Percentiles rank a stretch among this genome's conserved stretches.
Conservation (phyloP, 1,140 invertebrate genomes). For the Drosophila obscura region DNA sequence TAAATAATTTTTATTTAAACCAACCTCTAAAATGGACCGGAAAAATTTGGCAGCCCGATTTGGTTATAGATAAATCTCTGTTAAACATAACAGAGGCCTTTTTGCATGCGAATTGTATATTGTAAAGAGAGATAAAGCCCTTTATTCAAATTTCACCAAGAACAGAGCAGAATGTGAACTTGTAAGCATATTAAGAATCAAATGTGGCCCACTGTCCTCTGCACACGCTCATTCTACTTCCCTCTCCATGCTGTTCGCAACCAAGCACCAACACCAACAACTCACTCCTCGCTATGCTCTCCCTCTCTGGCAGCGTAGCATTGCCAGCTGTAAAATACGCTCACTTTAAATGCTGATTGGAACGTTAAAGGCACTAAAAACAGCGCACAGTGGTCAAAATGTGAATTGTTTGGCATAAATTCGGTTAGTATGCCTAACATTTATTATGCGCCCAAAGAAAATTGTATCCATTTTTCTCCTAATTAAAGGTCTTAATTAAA, state of each 20-base stretch:
- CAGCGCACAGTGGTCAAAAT: background rate
- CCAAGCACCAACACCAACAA: constrained; percentile 6
- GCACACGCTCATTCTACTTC: constrained; percentile 16
- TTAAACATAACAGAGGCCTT: too few relatives aligned
- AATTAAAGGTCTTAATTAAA: too few relatives aligned
- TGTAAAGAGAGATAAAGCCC: too few relatives aligned
- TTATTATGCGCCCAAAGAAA: too few relatives aligned
- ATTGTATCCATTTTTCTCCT: too few relatives aligned
- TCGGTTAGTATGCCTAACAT: background rate
- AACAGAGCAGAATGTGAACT: background rate
- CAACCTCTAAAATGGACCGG: too few relatives aligned
- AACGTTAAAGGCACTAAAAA: constrained; percentile 55
- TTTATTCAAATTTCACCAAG: too few relatives aligned
- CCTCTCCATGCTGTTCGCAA: background rate
- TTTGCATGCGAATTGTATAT: too few relatives aligned
- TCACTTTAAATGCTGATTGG: constrained; percentile 70
- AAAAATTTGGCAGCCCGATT: too few relatives aligned
- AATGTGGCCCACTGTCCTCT: constrained; percentile 32
- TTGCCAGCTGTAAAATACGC: constrained; percentile 61
- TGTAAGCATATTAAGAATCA: background rate
- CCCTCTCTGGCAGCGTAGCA: constrained; percentile 10
- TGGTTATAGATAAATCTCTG: too few relatives aligned
- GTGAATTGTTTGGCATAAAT: too few relatives aligned
- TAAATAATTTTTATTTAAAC: too few relatives aligned
- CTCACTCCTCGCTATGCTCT: constrained; percentile 17